A percentile compares a stretch with the other conserved stretches of the same genome.
phyloP scores from a whole-genome alignment of 2,113 vertebrate genomes.

The Bubo scandiacus region DNA sequence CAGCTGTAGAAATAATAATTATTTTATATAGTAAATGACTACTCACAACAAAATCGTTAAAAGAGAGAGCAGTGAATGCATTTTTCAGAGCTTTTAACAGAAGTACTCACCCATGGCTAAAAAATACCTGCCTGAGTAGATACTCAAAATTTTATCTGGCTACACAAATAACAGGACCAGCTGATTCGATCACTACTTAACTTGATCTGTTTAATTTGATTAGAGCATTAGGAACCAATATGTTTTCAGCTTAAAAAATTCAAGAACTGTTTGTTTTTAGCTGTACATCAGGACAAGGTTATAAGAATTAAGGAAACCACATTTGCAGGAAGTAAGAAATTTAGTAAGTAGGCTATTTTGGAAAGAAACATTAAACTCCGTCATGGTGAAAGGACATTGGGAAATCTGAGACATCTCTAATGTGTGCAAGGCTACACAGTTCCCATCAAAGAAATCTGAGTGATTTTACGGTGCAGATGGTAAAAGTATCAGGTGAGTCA shows the following conservation, averaged over 20 bases:
- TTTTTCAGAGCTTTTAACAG: neutral
- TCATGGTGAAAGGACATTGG: neutral
- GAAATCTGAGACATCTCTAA: conserved; percentile 31
- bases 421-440: neutral
- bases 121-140: neutral
- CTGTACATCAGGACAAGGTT: conserved; percentile 3
- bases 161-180: neutral
- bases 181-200: conserved; percentile 11
- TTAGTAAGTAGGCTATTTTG: conserved; percentile 5
- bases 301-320: conserved; percentile 30
- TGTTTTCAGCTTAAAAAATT: conserved; percentile 47
- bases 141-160: neutral
- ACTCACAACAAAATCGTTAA: neutral
- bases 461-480: neutral
- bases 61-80: neutral
- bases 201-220: conserved; percentile 28
- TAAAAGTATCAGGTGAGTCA: neutral
- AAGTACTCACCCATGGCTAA: neutral
- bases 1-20: neutral
- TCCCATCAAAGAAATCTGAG: conserved; percentile 26
- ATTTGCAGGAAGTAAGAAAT: conserved; percentile 15
- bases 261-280: conserved; percentile 14
- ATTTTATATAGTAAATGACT: neutral
- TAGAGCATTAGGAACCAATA: neutral
- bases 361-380: neutral